Evolutionary conservation across 2,797 vertebrate species (phyloP), one percentile per base, ranked within the genome.

Genomic region (Acanthurus lineatus): DNA sequence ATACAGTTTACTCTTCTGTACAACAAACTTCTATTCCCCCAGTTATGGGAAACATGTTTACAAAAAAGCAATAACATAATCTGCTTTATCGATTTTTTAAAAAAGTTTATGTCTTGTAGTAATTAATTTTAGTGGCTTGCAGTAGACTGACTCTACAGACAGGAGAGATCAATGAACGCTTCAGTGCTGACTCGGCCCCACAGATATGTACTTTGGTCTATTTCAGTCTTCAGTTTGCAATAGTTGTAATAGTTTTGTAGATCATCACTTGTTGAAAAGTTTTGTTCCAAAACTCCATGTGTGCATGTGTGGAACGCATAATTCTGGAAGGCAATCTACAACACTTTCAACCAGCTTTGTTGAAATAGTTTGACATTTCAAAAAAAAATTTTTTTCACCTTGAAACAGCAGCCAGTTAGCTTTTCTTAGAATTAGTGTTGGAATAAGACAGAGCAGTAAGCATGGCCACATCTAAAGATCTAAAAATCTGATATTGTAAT

Each of bases 111-210:
- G 35, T 65, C 58, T 70, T 61, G 57, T 0, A 19, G 60, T 63
- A 49, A 84, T 72, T 81, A 9, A 73, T 59, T 64, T 79, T 32
- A 76, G 75, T 32, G 60, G 48, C 67, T 73, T 74, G 81, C 16
- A 40, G 64, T 53, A 22, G 57, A 79, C 57, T 10, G 6, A 70
- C 54, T 67, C 35, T 11, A 25, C 17, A 10, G 48, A 78, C 57
- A 66, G 40, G 47, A 64, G 8, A 28, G 25, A 70, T 64, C 73
- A 68, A 84, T 69, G 6, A 67, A 74, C 48, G 42, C 22, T 6
- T 53, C 28, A 57, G 56, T 70, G 57, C 52, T 60, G 73, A 74
- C 65, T 47, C 12, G 2, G 54, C 42, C 48, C 15, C 38, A 9
- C 67, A 35, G 58, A 45, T 57, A 56, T 28, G 25, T 16, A 28